Conservation (phyloP, 1,140 invertebrate genomes). For the Tyrophagus putrescentiae region DNA sequence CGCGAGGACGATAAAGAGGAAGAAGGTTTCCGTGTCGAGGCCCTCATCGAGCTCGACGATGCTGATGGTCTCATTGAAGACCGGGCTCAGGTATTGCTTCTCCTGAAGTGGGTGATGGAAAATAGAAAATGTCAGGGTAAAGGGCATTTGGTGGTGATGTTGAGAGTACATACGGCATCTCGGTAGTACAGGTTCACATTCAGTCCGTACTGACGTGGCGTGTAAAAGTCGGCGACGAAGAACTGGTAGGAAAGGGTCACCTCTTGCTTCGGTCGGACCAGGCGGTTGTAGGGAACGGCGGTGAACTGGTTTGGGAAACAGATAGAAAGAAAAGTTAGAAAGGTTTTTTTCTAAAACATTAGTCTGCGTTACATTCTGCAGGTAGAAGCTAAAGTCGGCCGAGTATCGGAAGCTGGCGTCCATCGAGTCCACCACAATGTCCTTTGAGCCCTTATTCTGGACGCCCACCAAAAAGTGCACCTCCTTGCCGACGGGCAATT, state of each 20-base stretch:
- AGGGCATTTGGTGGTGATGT: not conserved
- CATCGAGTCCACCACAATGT: constrained; percentile 78
- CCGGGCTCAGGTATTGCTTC: constrained; percentile 61
- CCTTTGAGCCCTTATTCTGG: constrained; percentile 72
- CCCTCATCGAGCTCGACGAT: constrained; percentile 92
- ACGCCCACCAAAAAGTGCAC: constrained; percentile 94
- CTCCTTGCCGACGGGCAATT: constrained; percentile 74
- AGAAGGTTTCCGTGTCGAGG: constrained; percentile 91
- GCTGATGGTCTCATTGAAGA: constrained; percentile 97
- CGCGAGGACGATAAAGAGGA: constrained; percentile 84
- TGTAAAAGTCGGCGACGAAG: constrained; percentile 81
- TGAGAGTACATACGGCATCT: constrained; percentile 48
- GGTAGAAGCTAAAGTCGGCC: constrained; percentile 93
- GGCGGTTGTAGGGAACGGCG: constrained; percentile 65
- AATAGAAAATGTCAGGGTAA: constrained; percentile 18
- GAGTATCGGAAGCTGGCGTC: constrained; percentile 97
- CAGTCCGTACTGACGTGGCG: constrained; percentile 84
- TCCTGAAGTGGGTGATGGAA: constrained; percentile 39
- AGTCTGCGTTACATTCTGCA: constrained; percentile 58
- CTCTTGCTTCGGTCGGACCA: constrained; percentile 77
- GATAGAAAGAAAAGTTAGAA: constrained; percentile 17
- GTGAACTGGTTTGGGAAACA: constrained; percentile 50
- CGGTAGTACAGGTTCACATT: constrained; percentile 84
- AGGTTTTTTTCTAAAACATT: not conserved
- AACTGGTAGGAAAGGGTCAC: constrained; percentile 90